A percentile compares a stretch with the other conserved stretches of the same genome.
These are phyloP conservation scores for Sciaenops ocellatus DNA, from an alignment of 2,797 vertebrate genomes.

Conservation along the genomic window DNA sequence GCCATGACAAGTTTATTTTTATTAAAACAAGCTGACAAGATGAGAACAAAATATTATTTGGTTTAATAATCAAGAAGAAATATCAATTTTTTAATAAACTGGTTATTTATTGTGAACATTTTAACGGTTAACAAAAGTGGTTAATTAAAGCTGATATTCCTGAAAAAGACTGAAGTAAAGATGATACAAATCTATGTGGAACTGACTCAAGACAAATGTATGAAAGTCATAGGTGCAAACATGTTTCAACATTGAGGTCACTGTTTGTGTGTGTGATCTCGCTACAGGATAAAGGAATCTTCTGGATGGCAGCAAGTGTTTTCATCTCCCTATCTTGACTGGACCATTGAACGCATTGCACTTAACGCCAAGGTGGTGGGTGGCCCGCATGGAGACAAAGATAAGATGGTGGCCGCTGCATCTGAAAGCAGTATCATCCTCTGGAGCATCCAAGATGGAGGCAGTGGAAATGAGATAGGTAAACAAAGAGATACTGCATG, in stretches of 20 bases:
- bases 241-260: neutral
- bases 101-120: neutral
- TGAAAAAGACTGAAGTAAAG: neutral
- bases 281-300: slow-evolving; percentile 94
- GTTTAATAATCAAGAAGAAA: neutral
- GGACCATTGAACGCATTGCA: slow-evolving; percentile 95
- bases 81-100: neutral
- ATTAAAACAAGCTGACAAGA: neutral
- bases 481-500: slow-evolving; percentile 12
- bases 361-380: slow-evolving; percentile 98
- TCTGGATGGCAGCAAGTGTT: slow-evolving; percentile 99
- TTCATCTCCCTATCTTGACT: slow-evolving; percentile 95
- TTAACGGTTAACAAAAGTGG: neutral
- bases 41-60: neutral
- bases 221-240: neutral
- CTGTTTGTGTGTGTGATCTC: slow-evolving; percentile 12
- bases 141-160: neutral
- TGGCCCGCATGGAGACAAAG: slow-evolving; percentile 97
- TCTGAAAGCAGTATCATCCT: slow-evolving; percentile 96
- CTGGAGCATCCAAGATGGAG: slow-evolving; percentile 98
- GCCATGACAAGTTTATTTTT: neutral
- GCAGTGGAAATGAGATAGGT: slow-evolving; percentile 96
- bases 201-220: neutral
- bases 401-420: slow-evolving; percentile 98
- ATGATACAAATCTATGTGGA: neutral